A percentile compares a stretch with the other conserved stretches of the same genome.
These are phyloP conservation scores for Penaeus monodon DNA, from an alignment of 2,888 invertebrate species.

Conservation along the genomic window DNA sequence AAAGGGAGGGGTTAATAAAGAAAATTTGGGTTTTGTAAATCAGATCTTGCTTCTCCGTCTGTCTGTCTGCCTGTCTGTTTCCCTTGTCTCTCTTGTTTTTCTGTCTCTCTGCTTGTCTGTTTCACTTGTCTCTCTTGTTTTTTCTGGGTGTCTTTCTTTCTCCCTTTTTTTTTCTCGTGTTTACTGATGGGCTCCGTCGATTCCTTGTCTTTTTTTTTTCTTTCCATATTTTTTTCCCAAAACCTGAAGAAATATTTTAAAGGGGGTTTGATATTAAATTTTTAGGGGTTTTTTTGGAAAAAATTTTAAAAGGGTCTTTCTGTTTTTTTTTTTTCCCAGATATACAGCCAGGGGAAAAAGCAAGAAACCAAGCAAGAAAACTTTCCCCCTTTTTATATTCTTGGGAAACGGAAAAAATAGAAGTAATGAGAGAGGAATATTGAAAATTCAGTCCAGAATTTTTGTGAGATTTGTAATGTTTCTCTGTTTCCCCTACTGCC, in stretches of 20 bases:
- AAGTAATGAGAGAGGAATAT: constrained; percentile 73
- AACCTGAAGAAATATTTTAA: background rate
- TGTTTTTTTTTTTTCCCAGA: constrained; percentile 76
- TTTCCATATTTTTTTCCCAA: background rate
- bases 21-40: no score
- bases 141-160: background rate
- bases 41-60: no score
- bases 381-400: constrained; percentile 90
- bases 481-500: background rate
- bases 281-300: no score
- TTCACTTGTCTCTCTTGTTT: background rate
- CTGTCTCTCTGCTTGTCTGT: no score
- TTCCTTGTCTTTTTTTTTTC: background rate
- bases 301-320: no score
- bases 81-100: no score
- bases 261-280: no score
- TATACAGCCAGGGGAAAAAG: constrained; percentile 85
- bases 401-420: constrained; percentile 96
- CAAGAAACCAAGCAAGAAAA: constrained; percentile 82
- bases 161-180: no score
- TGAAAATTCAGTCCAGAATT: background rate
- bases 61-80: no score
- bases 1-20: no score
- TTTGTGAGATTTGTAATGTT: background rate
- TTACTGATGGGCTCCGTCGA: no score